These are phyloP conservation scores for Cantharis rufa DNA, from an alignment of 2,888 invertebrate genomes.

Conservation along the genomic window DNA sequence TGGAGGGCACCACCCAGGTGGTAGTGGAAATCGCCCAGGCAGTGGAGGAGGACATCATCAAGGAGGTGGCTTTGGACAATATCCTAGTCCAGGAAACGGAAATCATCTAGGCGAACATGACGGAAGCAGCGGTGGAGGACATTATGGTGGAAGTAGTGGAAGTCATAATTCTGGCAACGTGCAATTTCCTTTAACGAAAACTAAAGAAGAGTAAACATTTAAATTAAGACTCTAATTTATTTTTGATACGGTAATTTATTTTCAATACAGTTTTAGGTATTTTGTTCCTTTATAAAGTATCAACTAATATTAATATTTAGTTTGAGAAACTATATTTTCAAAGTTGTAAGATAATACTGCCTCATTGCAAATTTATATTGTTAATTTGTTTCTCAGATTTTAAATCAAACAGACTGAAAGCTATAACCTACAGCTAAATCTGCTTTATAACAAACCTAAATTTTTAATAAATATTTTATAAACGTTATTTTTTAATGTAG, in stretches of 20 bases:
- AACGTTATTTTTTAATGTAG: background rate
- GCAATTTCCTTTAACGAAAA: background rate
- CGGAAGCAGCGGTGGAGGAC: conserved; percentile 26
- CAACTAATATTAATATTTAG: background rate
- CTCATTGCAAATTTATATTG: background rate
- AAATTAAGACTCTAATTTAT: background rate
- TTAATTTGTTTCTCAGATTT: background rate
- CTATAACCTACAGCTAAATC: background rate
- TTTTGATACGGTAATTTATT: background rate
- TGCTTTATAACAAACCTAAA: background rate
- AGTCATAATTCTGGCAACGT: conserved; percentile 7
- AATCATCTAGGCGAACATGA: conserved; percentile 26
- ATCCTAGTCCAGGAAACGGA: conserved; percentile 23
- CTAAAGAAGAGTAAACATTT: background rate
- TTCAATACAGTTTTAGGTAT: background rate
- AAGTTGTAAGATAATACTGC: background rate
- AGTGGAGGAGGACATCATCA: background rate
- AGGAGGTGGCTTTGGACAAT: conserved; percentile 3
- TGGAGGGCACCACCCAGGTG: conserved; percentile 1
- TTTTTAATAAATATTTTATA: background rate
- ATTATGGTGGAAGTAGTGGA: conserved; percentile 16
- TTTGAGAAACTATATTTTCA: background rate
- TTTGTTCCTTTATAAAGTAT: background rate
- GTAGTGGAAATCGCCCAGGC: background rate
- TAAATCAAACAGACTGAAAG: background rate